Conservation (phyloP, 2,113 vertebrate species). For the Misgurnus mizolepis region DNA sequence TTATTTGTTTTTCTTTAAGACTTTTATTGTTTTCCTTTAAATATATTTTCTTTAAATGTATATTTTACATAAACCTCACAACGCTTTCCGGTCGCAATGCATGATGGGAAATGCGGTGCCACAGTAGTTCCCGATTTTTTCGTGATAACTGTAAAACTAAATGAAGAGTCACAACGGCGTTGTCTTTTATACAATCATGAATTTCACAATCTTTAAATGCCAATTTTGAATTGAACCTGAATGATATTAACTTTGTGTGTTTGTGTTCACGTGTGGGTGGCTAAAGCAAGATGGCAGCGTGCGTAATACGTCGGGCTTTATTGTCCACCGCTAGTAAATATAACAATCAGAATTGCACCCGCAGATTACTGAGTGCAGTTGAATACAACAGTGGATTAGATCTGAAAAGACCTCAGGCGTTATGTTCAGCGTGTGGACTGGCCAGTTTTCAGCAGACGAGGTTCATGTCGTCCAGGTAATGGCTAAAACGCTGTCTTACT, state of each 20-base stretch:
- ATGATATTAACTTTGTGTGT: neutral
- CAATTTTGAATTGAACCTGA: neutral
- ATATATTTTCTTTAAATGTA: neutral
- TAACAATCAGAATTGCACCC: constrained; percentile 63
- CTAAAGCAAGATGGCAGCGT: constrained; percentile 72
- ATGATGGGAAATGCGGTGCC: constrained; percentile 14
- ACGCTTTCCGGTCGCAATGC: constrained; percentile 11
- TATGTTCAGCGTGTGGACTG: constrained; percentile 65
- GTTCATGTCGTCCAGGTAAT: constrained; percentile 79
- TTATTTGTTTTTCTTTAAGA: neutral
- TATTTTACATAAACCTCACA: neutral
- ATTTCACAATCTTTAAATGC: neutral
- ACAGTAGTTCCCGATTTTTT: neutral
- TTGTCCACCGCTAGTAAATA: constrained; percentile 70
- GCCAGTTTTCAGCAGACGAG: constrained; percentile 62
- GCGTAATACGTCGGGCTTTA: constrained; percentile 69
- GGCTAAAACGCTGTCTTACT: constrained; percentile 33
- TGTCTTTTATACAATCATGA: neutral
- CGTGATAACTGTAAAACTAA: neutral
- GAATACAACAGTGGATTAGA: constrained; percentile 60
- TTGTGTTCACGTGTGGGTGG: constrained; percentile 26
- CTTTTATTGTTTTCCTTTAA: neutral
- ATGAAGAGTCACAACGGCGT: neutral
- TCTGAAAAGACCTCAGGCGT: constrained; percentile 52
- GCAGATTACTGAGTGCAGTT: constrained; percentile 60